These are phyloP conservation scores for Octopus sinensis DNA, from an alignment of 1,140 invertebrate genomes.

Conservation along the genomic window DNA sequence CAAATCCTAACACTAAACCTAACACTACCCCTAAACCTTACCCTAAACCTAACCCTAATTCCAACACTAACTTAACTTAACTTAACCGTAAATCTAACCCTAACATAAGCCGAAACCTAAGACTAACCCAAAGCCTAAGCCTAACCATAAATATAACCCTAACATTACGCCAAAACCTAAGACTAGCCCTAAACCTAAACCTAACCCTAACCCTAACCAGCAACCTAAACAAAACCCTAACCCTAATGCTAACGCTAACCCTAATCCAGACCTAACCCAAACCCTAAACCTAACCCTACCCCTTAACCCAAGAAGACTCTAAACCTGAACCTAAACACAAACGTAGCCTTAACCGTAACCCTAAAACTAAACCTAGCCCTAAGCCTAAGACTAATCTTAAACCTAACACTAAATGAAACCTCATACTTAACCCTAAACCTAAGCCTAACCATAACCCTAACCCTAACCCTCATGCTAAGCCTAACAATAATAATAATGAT, in stretches of 20 bases:
- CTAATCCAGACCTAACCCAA: too few species aligned
- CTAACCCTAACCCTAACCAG: not conserved
- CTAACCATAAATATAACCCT: not conserved
- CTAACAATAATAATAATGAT: constrained; percentile 33
- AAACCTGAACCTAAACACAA: constrained; percentile 26
- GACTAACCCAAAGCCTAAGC: not conserved
- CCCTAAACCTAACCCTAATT: constrained; percentile 28
- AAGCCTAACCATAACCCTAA: constrained; percentile 29
- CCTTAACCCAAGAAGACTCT: constrained; percentile 27
- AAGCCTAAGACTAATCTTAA: constrained; percentile 19
- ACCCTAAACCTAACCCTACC: not conserved
- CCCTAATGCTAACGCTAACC: too few species aligned
- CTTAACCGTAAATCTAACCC: constrained; percentile 7
- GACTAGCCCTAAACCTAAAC: not conserved
- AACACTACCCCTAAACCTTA: constrained; percentile 31
- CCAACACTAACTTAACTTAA: too few species aligned
- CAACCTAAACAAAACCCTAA: not conserved
- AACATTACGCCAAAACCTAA: not conserved
- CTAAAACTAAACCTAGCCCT: constrained; percentile 16
- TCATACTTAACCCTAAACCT: constrained; percentile 22
- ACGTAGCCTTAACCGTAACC: constrained; percentile 17
- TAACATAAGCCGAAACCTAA: not conserved
- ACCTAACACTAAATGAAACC: too few species aligned
- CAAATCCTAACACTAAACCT: constrained; percentile 36
- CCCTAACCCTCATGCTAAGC: constrained; percentile 35